Conservation (phyloP, 2,113 vertebrate genomes). For the Stercorarius parasiticus region DNA sequence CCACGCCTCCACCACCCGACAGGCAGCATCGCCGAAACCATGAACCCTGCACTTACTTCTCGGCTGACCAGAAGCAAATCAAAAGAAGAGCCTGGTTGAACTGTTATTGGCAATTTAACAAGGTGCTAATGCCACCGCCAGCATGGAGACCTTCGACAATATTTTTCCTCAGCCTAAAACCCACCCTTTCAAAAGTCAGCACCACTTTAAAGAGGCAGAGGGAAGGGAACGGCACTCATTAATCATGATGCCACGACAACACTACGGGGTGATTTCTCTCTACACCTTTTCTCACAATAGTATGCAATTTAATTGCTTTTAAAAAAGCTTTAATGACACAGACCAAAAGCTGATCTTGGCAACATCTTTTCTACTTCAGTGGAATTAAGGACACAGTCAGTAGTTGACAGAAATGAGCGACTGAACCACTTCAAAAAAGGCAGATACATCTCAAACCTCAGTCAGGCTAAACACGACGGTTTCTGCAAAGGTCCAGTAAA, state of each 20-base stretch:
- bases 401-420: slow-evolving; percentile 8
- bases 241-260: slow-evolving; percentile 55
- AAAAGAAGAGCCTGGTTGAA: background rate
- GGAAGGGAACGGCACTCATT: slow-evolving; percentile 28
- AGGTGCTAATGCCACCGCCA: background rate
- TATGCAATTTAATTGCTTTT: slow-evolving; percentile 65
- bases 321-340: slow-evolving; percentile 43
- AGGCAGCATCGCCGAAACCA: background rate
- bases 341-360: slow-evolving; percentile 51
- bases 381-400: slow-evolving; percentile 54
- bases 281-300: slow-evolving; percentile 44
- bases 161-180: background rate
- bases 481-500: background rate
- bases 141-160: background rate
- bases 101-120: background rate
- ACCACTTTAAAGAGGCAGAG: slow-evolving; percentile 30
- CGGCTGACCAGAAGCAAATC: background rate
- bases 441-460: slow-evolving; percentile 33
- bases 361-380: slow-evolving; percentile 45
- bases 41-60: background rate
- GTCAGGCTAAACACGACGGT: background rate
- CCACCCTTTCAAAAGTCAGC: slow-evolving; percentile 35
- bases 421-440: slow-evolving; percentile 39
- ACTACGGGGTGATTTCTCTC: slow-evolving; percentile 49
- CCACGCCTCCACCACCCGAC: background rate